Evolutionary conservation across 2,888 invertebrate genomes (phyloP), one percentile per base, ranked within the genome.

Genomic region (Cataglyphis livida): DNA sequence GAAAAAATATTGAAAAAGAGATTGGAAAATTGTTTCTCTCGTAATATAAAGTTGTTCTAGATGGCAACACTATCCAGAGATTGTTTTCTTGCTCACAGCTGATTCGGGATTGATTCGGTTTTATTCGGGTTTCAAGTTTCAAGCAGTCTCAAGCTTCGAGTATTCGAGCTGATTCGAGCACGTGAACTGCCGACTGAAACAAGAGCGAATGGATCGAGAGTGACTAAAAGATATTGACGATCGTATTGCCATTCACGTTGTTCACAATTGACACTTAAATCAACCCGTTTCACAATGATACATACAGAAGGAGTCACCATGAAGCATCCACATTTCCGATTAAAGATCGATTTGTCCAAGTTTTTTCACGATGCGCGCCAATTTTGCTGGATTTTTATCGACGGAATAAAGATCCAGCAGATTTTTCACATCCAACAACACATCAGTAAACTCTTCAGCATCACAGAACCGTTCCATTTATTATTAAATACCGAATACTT

Each of bases 381-480:
- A 65, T 87, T 86, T 32, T 92, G 93, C 83, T 93, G 92, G 85
- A 85, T 94, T 7, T 94, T 91, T 64, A 83, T 94, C 5, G 93
- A 94, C n/a, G 87, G 90, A 2, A 84, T 88, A 0, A 92, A 90
- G 74, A 90, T 93, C 68, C 86, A 86, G 35, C 83, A 86, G 5
- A 88, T 95, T 21, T 78, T 84, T 35, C 92, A 95, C 38, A 79
- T 95, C 2, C 90, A 93, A 64, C 84, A 92, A 6, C 94, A 94
- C 66, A 91, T 95, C 44, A 82, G 84, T 7, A 89, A 92, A 18
- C 66, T 94, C 7, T 95, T 95, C 71, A 78, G 85, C 12, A 92
- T 95, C n/a, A 59, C 84, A n/a, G 91, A 93, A 81, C 92, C 93
- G 1, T 94, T 94, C 85, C 92, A 95, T 78, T 89, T 95, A 21